Conservation (phyloP, 92 coral and sea anemone species). For the Zoanthus gigantus region DNA sequence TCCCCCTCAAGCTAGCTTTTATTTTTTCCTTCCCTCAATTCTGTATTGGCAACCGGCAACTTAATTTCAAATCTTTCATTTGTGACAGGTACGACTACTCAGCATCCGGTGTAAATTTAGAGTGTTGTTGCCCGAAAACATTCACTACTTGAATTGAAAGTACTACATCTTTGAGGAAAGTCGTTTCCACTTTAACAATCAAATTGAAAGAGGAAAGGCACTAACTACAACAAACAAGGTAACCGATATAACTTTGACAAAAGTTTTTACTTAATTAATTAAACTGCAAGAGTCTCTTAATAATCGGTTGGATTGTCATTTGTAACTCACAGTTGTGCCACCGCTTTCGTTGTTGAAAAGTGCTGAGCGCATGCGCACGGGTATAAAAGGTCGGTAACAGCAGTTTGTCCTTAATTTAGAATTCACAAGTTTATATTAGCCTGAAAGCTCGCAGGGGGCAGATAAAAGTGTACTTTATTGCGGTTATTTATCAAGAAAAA, state of each 20-base stretch:
- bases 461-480: not conserved
- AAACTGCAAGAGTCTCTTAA: too few species aligned
- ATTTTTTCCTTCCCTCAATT: too few species aligned
- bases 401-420: not conserved
- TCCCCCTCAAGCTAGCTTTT: too few species aligned
- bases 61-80: too few species aligned
- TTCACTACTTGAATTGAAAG: not conserved
- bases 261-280: not conserved
- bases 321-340: not conserved
- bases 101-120: not conserved
- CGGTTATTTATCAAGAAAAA: not conserved
- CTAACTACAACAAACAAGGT: not conserved
- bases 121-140: not conserved
- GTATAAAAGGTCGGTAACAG: not conserved
- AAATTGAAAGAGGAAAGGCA: too few species aligned
- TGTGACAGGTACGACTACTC: too few species aligned
- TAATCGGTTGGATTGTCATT: not conserved
- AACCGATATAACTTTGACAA: not conserved
- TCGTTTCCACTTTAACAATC: too few species aligned
- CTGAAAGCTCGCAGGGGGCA: not conserved
- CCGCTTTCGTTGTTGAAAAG: not conserved
- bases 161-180: not conserved
- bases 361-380: not conserved
- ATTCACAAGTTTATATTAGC: not conserved
- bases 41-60: too few species aligned